Conservation (phyloP, 1,140 invertebrate species). For the Papilio machaon region DNA sequence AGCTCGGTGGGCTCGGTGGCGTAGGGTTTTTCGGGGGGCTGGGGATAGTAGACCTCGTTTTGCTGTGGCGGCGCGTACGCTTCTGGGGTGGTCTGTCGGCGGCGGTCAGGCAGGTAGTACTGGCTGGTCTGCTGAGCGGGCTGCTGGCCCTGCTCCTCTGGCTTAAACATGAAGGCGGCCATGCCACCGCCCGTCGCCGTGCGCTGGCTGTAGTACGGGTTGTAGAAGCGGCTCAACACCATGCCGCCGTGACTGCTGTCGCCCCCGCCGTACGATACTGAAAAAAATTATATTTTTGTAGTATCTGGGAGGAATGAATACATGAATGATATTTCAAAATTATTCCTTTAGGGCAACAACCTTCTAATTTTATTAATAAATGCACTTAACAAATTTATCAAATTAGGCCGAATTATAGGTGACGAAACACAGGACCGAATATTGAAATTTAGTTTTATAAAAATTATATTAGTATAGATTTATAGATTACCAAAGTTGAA, state of each 20-base stretch:
- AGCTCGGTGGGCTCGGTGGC: slow-evolving; percentile 64
- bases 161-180: slow-evolving; percentile 74
- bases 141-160: slow-evolving; percentile 54
- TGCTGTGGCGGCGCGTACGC: slow-evolving; percentile 61
- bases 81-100: slow-evolving; percentile 64
- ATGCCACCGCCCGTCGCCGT: slow-evolving; percentile 59
- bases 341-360: not conserved
- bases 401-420: not conserved
- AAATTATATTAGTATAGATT: not conserved
- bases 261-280: slow-evolving; percentile 71
- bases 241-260: slow-evolving; percentile 66
- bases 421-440: not conserved
- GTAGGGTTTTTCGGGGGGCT: slow-evolving; percentile 54
- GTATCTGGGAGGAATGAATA: not conserved
- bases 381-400: not conserved
- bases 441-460: not conserved
- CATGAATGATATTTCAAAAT: not conserved
- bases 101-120: slow-evolving; percentile 70
- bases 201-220: slow-evolving; percentile 69
- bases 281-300: slow-evolving; percentile 36
- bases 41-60: slow-evolving; percentile 69
- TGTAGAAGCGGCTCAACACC: slow-evolving; percentile 73
- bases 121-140: slow-evolving; percentile 55
- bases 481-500: not conserved
- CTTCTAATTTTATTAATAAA: not conserved